Base-by-base conservation (phyloP, 2,888 invertebrate genomes). In the Amphimallon solstitiale region DNA sequence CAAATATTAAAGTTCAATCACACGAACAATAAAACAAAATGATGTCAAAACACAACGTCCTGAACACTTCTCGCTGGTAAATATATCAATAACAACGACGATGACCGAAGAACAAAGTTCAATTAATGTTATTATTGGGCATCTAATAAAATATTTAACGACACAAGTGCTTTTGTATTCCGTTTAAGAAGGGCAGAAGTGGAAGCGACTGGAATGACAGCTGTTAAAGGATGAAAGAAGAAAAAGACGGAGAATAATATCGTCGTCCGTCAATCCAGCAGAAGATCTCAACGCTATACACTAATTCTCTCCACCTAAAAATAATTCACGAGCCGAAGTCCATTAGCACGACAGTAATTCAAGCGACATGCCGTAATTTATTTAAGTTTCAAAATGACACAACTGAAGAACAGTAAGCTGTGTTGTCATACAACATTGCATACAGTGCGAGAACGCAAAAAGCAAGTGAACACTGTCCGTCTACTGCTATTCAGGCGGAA, bases 311-410 rank as follows among this genome's bases (percentile, higher is more conserved):
- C 56, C 29, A 15, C 56, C 56, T 59, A 59, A 59, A 59, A 45
- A 59, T 59, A 59, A 59, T 59, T 59, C 56, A 34, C 56, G 29
- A 45, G 23, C 43, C 56, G 43, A 59, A 59, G 56, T 59, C 56
- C 56, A 59, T 59, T 34, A 59, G 56, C 56, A 34, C 56, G 56
- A 59, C 56, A 59, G 56, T 59, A 59, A 59, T 15, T 43, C 23
- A 34, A 14, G 56, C 56, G 56, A 59, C 56, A 59, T 59, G 43
- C 56, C 56, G 56, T 45, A 38, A 59, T 43, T n/a, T n/a, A 45
- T 59, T 43, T 29, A 43, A 43, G 43, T 59, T 59, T 43, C 9
- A 23, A 40, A 56, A 43, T 23, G 38, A 17, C 23, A 38, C 40
- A 59, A 43, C 23, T 59, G 7, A 12, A 56, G 17, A 40, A 34